Evolutionary conservation across 2,888 invertebrate species (phyloP), one percentile per base, ranked within the genome.

Genomic region (Spodoptera littoralis): DNA sequence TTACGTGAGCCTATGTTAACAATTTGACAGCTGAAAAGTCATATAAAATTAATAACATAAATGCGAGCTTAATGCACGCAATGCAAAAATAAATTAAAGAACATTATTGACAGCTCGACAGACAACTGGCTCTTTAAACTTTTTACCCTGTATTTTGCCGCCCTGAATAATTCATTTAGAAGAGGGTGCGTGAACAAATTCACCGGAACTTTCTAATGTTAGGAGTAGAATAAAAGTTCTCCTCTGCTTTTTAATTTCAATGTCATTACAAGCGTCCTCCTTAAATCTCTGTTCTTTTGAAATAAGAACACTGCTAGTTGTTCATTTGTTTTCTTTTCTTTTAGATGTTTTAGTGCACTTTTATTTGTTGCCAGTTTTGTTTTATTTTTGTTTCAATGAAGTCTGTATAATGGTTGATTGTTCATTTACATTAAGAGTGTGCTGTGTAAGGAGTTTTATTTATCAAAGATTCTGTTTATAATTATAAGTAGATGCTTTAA

Each of bases 101-200:
- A 79, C 84, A 84, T 87, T 86, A 90, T 90, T 90, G 90, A 90
- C 89, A 89, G 88, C 70, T 80, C 83, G 88, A 89, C 74, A 85
- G 89, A 89, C 88, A 89, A 84, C 79, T 76, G 82, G 77, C 84
- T 82, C 81, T 84, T 83, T 81, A 84, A 84, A 84, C 84, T 87
- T 82, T 81, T 84, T 83, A 85, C 84, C 79, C 82, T 84, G 84
- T 86, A 83, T 85, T 87, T 82, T 81, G 83, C 77, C 77, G 83
- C 80, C 67, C 71, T 90, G 89, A 89, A 89, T 90, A 84, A 90
- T 90, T 90, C 87, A 90, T 89, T 84, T 81, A 83, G 77, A 73
- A 73, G 86, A 86, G 88, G 89, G 89, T 85, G 88, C 87, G 87
- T 85, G 85, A 83, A 83, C 83, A 86, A 88, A 88, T 85, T 85